Evolutionary conservation across 2,888 invertebrate genomes (phyloP).

Genomic region (Ceramica pisi): DNA sequence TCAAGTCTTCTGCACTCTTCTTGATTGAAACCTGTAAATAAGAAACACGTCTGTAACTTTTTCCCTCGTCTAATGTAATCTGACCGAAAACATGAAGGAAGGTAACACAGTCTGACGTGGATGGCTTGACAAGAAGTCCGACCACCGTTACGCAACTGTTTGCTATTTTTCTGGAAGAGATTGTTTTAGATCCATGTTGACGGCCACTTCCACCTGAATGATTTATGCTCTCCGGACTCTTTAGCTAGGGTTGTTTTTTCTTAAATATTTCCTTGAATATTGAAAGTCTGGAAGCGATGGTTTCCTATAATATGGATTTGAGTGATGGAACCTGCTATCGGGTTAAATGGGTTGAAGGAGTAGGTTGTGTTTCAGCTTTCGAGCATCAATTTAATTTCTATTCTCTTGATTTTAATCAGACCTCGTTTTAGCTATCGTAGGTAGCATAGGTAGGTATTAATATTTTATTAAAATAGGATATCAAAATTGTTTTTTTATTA

Average conservation of each 20-base stretch:
- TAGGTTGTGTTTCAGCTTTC: not conserved
- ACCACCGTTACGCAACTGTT: constrained; percentile 49
- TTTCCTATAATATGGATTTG: not conserved
- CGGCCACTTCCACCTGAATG: constrained; percentile 61
- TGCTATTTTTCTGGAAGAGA: constrained; percentile 58
- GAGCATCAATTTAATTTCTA: not conserved
- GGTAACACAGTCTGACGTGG: constrained; percentile 65
- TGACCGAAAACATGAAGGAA: constrained; percentile 62
- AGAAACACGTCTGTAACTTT: constrained; percentile 59
- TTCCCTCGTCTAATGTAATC: constrained; percentile 65
- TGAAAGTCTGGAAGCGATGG: not conserved
- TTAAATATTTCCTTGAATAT: not conserved
- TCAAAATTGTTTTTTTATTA: too few relatives aligned
- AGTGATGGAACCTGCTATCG: not conserved
- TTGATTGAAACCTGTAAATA: constrained; percentile 68
- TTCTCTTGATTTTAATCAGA: too few relatives aligned
- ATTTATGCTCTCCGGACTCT: constrained; percentile 43
- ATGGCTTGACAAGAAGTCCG: constrained; percentile 67
- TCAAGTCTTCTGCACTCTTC: constrained; percentile 50
- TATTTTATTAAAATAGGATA: too few relatives aligned
- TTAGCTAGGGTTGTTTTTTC: constrained; percentile 9
- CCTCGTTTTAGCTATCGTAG: too few relatives aligned
- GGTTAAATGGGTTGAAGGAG: too few relatives aligned
- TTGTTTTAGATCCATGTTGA: constrained; percentile 65
- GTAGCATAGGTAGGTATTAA: too few relatives aligned